Percentiles rank a stretch among this genome's conserved stretches.
phyloP scores from a whole-genome alignment of 2,888 invertebrate genomes.

The Carpatolechia fugitivella region DNA sequence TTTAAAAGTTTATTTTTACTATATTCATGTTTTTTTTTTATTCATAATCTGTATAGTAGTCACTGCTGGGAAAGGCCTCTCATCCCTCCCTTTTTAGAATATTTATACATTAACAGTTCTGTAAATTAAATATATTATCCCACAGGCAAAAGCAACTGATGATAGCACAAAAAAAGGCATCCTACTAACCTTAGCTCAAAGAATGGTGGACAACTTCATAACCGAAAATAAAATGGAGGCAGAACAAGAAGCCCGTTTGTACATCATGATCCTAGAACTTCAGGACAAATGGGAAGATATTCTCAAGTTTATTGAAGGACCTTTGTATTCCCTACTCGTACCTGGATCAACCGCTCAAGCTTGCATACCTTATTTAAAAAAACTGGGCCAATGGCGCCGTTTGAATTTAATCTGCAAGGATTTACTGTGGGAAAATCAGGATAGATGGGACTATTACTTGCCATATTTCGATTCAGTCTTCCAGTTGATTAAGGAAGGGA shows the following conservation, averaged over 20 bases:
- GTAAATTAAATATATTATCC: too few relatives aligned
- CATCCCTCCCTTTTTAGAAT: too few relatives aligned
- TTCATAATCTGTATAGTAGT: too few relatives aligned
- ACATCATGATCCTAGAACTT: constrained; percentile 88
- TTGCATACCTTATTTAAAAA: constrained; percentile 86
- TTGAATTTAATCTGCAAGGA: constrained; percentile 86
- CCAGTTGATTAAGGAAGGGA: constrained; percentile 71
- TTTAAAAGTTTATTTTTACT: too few relatives aligned
- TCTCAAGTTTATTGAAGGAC: constrained; percentile 88
- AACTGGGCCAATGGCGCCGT: constrained; percentile 86
- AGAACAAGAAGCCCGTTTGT: constrained; percentile 95
- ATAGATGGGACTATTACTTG: constrained; percentile 86
- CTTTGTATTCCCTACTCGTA: constrained; percentile 83
- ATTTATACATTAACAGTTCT: too few relatives aligned
- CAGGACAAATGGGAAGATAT: constrained; percentile 91
- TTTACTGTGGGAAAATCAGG: constrained; percentile 85
- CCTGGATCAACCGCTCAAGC: constrained; percentile 84
- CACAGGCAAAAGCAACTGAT: constrained; percentile 63
- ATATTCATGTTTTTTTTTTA: too few relatives aligned
- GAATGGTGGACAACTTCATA: constrained; percentile 95
- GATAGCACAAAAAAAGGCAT: constrained; percentile 82
- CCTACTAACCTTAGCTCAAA: constrained; percentile 91
- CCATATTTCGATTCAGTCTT: constrained; percentile 86
- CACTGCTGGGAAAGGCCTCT: too few relatives aligned
- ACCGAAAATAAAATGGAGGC: constrained; percentile 93